Base-by-base conservation (phyloP, 2,888 invertebrate genomes). In the Pyrrhia umbra region DNA sequence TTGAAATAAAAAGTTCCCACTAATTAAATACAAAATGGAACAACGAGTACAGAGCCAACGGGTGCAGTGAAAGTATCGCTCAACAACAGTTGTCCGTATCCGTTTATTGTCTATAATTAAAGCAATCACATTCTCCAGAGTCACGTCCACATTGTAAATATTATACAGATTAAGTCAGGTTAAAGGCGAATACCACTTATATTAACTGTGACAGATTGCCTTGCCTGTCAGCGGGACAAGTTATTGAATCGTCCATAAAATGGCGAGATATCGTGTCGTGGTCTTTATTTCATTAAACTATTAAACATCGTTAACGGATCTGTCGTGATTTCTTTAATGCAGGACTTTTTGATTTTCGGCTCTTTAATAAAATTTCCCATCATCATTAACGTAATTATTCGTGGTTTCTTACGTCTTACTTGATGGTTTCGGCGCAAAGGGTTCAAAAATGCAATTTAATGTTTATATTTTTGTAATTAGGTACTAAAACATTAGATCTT, bases 211-310 rank as follows among this genome's bases (percentile, higher is more conserved):
- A 58, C 47, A 43, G 46, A 70, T 49, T 70, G 42, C n/a, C 25
- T 43, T 42, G 34, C 47, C 50, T 42, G 8, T n/a, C n/a, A 21
- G 30, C 37, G 16, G 18, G 16, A 25, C 37, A 51, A 64, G 27
- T 63, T 42, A 68, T 50, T 73, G 16, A 39, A 40, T 66, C 15
- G 42, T 8, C 10, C 15, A 43, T 72, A 52, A 57, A 57, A n/a
- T 30, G 21, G 16, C 10, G 10, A 13, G 21, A 45, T 27, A 37
- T n/a, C n/a, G 9, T 18, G 37, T 42, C 52, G 30, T 56, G 21
- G 27, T 18, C 27, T 1, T 27, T 5, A n/a, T 15, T 37, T 27
- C 13, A 43, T 54, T 66, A 16, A 43, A 42, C 25, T 13, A 50
- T 50, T 30, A 23, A 23, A 50, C 3, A 34, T 23, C 10, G 20